Evolutionary conservation across 2,888 invertebrate genomes (phyloP).

Genomic region (Oscheius myriophilus): DNA sequence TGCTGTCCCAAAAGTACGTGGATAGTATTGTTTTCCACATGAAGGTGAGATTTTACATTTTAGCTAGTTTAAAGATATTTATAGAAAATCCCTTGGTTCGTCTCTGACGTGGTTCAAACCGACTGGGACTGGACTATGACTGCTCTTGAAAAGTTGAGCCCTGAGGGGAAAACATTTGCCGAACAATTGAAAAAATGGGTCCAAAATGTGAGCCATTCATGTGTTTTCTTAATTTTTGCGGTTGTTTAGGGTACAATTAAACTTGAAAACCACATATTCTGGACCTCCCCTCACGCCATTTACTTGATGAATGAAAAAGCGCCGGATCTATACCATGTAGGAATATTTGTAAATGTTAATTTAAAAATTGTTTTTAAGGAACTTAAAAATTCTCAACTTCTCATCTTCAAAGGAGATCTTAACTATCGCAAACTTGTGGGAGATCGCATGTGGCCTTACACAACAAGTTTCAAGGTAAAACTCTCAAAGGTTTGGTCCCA

Average conservation of each 20-base stretch:
- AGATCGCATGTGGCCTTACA: constrained; percentile 84
- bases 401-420: constrained; percentile 79
- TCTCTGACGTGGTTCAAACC: constrained; percentile 84
- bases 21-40: constrained; percentile 62
- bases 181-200: constrained; percentile 12
- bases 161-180: constrained; percentile 3
- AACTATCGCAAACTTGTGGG: constrained; percentile 93
- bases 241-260: constrained; percentile 3
- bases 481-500: neutral
- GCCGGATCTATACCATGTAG: constrained; percentile 29
- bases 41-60: constrained; percentile 44
- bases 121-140: constrained; percentile 83
- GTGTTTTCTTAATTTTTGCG: too few relatives aligned
- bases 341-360: neutral
- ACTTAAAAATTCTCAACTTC: constrained; percentile 37
- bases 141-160: constrained; percentile 7
- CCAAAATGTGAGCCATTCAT: neutral
- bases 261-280: constrained; percentile 8
- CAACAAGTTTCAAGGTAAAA: constrained; percentile 71
- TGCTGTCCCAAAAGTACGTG: constrained; percentile 75
- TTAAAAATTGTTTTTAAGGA: constrained; percentile 17
- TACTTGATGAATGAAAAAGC: constrained; percentile 44
- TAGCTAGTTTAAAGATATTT: neutral
- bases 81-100: constrained; percentile 92
- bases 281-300: constrained; percentile 24